Evolutionary conservation across 2,888 invertebrate species (phyloP).

Genomic region (Melanargia galathea): DNA sequence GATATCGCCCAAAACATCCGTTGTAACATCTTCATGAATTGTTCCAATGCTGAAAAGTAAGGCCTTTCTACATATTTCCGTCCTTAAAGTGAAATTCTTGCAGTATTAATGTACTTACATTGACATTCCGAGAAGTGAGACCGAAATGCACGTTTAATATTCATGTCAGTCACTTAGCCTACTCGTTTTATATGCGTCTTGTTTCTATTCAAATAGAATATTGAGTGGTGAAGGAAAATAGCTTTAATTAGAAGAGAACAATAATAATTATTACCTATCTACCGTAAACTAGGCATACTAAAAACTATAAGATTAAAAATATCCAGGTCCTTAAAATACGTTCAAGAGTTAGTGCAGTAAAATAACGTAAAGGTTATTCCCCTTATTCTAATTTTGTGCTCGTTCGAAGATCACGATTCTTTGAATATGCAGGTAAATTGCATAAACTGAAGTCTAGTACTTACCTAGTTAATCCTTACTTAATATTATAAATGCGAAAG

Average conservation of each 20-base stretch:
- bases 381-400: slow-evolving; percentile 30
- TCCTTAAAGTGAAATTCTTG: background rate
- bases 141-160: slow-evolving; percentile 21
- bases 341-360: background rate
- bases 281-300: background rate
- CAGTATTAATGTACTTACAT: slow-evolving; percentile 31
- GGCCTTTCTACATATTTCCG: background rate
- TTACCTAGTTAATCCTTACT: no score
- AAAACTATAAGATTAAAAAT: slow-evolving; percentile 27
- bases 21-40: slow-evolving; percentile 72
- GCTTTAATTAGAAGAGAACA: background rate
- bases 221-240: background rate
- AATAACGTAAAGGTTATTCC: slow-evolving; percentile 22
- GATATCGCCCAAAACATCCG: slow-evolving; percentile 68
- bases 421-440: slow-evolving; percentile 33
- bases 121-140: slow-evolving; percentile 29
- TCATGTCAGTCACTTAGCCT: slow-evolving; percentile 24
- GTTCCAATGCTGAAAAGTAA: slow-evolving; percentile 66
- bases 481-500: no score
- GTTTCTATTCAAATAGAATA: slow-evolving; percentile 4
- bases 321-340: background rate
- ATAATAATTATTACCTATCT: background rate
- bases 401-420: slow-evolving; percentile 19
- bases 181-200: slow-evolving; percentile 27
- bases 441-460: no score